Base-by-base conservation (phyloP, 2,797 vertebrate genomes). In the Vultur gryphus region DNA sequence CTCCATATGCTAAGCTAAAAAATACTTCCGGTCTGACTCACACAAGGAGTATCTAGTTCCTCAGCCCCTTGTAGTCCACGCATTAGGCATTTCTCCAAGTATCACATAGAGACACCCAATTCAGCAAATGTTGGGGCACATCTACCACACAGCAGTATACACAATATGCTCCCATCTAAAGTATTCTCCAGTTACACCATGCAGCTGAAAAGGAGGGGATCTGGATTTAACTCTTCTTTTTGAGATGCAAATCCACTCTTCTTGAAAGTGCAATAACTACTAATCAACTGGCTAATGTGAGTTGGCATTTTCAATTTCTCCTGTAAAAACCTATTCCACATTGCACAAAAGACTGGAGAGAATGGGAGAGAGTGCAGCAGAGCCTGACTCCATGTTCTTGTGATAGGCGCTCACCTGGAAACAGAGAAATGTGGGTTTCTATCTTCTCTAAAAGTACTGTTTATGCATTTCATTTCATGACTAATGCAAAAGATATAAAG, bases 301-400 rank as follows among this genome's bases (percentile, higher is more conserved):
- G 92, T 10, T 96, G 95, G 93, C 96, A 94, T 93, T 96, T 96
- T 96, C 94, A 96, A 88, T 97, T 96, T 96, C 91, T 96, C 65
- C 91, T 87, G 84, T 91, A 96, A 93, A 96, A 96, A 87, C 69
- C 90, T 92, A 89, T 85, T 95, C 89, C 28, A 17, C 76, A 51
- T 46, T 81, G 79, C 94, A 91, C 57, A 75, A 72, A 92, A 78
- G 59, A 65, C 83, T 83, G 89, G 61, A 93, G 72, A 71, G 61
- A 96, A 87, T 6, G 37, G 57, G 26, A 86, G 33, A 92, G 57
- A 89, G 84, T 3, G 51, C 89, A 92, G 82, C 79, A 93, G 91
- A 94, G 89, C 94, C 91, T 96, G 82, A 93, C 95, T 92, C 59
- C 55, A 11, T 89, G 57, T 91, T 93, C 89, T 83, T 7, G 3